Percentiles rank a stretch among this genome's conserved stretches.
Evolutionary conservation across 1,140 invertebrate species (phyloP).

Genomic region (Phocides pigmalion): DNA sequence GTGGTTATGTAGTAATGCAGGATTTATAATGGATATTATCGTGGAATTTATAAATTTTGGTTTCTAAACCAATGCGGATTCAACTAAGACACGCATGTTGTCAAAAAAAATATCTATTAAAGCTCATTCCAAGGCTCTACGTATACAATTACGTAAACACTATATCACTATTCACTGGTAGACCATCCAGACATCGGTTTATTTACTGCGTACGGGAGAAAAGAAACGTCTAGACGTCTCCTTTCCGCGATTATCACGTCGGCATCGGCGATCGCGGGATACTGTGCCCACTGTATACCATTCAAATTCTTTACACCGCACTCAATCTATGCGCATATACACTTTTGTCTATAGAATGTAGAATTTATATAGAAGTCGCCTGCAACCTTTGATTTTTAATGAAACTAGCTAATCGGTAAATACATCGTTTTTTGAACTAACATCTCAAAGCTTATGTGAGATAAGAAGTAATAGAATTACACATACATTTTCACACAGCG

Average conservation of each 20-base stretch:
- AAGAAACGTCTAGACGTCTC: slow-evolving; percentile 67
- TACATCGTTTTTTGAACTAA: too few species aligned
- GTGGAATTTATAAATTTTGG: too few species aligned
- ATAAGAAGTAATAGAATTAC: too few species aligned
- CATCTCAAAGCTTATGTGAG: too few species aligned
- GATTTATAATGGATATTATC: too few species aligned
- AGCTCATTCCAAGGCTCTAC: not conserved
- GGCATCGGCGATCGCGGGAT: slow-evolving; percentile 53
- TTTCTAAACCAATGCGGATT: too few species aligned
- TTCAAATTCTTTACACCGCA: slow-evolving; percentile 50
- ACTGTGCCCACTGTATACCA: slow-evolving; percentile 51
- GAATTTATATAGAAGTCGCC: too few species aligned
- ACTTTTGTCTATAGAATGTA: not conserved
- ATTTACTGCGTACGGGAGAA: slow-evolving; percentile 61
- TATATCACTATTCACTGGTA: slow-evolving; percentile 66
- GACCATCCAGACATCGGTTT: slow-evolving; percentile 50
- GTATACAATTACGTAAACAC: slow-evolving; percentile 64
- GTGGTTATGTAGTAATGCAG: not conserved
- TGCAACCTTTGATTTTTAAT: too few species aligned
- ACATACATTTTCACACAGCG: too few species aligned
- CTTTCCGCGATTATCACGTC: slow-evolving; percentile 62
- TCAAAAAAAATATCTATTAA: not conserved
- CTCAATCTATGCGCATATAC: slow-evolving; percentile 5
- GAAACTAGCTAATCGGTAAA: too few species aligned
- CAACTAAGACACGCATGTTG: too few species aligned